A percentile compares a stretch with the other conserved stretches of the same genome.
These are phyloP conservation scores for Villa cingulata DNA, from an alignment of 2,888 invertebrate species.

Conservation along the genomic window DNA sequence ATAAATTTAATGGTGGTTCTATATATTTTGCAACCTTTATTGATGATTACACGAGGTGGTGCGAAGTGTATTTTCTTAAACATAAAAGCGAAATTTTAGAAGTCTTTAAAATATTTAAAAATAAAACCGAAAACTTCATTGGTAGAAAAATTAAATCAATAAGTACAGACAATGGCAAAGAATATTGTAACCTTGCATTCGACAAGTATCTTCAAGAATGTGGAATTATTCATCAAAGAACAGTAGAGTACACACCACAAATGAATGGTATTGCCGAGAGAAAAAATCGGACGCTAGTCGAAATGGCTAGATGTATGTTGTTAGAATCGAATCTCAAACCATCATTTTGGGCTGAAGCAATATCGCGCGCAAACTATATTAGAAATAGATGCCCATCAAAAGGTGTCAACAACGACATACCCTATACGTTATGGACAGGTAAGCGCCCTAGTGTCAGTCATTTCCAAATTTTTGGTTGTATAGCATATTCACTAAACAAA, in stretches of 20 bases:
- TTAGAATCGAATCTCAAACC: constrained; percentile 12
- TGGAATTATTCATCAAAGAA: constrained; percentile 17
- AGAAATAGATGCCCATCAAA: too few species aligned
- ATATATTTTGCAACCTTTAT: constrained; percentile 22
- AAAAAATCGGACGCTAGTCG: constrained; percentile 15
- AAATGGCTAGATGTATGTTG: constrained; percentile 20
- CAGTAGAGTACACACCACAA: constrained; percentile 17
- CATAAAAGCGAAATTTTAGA: constrained; percentile 11
- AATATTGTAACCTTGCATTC: constrained; percentile 17
- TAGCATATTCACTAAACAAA: too few species aligned
- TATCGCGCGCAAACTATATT: too few species aligned
- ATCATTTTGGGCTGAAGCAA: too few species aligned
- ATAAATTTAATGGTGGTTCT: constrained; percentile 17
- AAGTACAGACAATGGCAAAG: constrained; percentile 15
- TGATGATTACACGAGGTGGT: constrained; percentile 23
- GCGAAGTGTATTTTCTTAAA: constrained; percentile 16
- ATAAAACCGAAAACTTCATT: constrained; percentile 10
- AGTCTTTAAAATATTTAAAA: constrained; percentile 9
- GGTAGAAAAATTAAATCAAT: constrained; percentile 8
- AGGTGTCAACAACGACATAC: too few species aligned
- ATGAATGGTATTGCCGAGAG: constrained; percentile 20
- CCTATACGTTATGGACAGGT: too few species aligned
- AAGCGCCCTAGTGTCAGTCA: too few species aligned
- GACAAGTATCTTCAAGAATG: constrained; percentile 13
- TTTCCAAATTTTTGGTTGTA: too few species aligned